Base-by-base conservation (phyloP, 2,797 vertebrate genomes). In the Vipera latastei region DNA sequence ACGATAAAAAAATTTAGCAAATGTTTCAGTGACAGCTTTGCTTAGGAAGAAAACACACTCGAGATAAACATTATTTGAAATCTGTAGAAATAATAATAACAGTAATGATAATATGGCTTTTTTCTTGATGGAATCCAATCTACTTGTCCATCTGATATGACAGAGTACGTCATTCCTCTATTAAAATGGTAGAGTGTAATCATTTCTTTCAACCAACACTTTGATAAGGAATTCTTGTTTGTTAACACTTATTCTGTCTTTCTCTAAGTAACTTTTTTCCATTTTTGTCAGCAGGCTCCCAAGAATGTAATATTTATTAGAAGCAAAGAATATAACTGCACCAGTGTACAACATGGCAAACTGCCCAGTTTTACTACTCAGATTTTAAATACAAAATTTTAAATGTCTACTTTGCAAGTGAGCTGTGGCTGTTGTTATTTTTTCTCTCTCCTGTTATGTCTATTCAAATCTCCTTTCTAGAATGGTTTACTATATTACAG, bases 31-130 rank as follows among this genome's bases (percentile, higher is more conserved):
- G 92, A 95, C 92, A 90, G 51, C 86, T 59, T 91, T 38, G 44
- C 91, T 86, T 89, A 87, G 88, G 25, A 59, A 8, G 44, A 16
- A 65, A 22, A 87, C 13, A 92, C 4, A 56, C 92, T 93, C 65
- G 25, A 89, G 91, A 93, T 60, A 95, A 95, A 92, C 18, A 92
- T 94, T 94, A 90, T 93, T 95, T 92, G 78, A 83, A 93, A 94
- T 60, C 4, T 32, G 14, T 63, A 89, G 51, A 94, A 95, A 94
- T 94, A 94, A 94, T 94, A 94, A 94, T 48, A 65, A 38, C 92
- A 93, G 96, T 94, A 48, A 97, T 92, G 93, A 96, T 93, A 65
- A 96, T 32, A 92, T 12, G 55, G 87, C 93, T 95, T 78, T 61
- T 88, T 89, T 92, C 59, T 86, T 92, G 48, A 94, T 94, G 65